phyloP scores from a whole-genome alignment of 2,888 invertebrate genomes.

The Eupithecia dodoneata region DNA sequence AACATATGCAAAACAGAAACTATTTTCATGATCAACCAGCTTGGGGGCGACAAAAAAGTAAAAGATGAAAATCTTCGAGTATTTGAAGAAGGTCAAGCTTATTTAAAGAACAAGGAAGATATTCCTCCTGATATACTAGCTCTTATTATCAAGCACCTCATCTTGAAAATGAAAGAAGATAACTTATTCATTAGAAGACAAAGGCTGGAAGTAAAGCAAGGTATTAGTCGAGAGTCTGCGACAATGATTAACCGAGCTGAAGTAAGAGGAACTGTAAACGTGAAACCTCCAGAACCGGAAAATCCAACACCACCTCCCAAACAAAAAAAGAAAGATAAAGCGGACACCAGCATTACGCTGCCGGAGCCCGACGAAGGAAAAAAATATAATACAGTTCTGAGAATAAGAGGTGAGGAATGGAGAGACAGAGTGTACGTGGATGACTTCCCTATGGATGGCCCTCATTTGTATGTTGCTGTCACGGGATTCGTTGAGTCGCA shows the following conservation, averaged over 20 bases:
- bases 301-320: conserved; percentile 49
- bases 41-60: conserved; percentile 74
- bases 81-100: conserved; percentile 74
- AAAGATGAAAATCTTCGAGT: conserved; percentile 71
- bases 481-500: conserved; percentile 77
- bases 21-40: conserved; percentile 78
- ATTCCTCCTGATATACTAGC: conserved; percentile 74
- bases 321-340: conserved; percentile 58
- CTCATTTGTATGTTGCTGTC: conserved; percentile 81
- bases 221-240: conserved; percentile 67
- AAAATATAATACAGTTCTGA: conserved; percentile 77
- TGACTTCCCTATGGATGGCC: conserved; percentile 81
- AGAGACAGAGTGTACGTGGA: conserved; percentile 80
- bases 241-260: conserved; percentile 70
- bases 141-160: conserved; percentile 73
- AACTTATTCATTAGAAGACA: conserved; percentile 72
- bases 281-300: conserved; percentile 48
- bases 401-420: conserved; percentile 83
- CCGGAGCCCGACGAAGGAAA: conserved; percentile 63
- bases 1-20: conserved; percentile 79
- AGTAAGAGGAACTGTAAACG: conserved; percentile 65
- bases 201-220: conserved; percentile 68
- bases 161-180: conserved; percentile 77
- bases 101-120: conserved; percentile 70
- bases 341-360: conserved; percentile 33